Conservation (phyloP, 2,797 vertebrate species). For the Aselliscus stoliczkanus region DNA sequence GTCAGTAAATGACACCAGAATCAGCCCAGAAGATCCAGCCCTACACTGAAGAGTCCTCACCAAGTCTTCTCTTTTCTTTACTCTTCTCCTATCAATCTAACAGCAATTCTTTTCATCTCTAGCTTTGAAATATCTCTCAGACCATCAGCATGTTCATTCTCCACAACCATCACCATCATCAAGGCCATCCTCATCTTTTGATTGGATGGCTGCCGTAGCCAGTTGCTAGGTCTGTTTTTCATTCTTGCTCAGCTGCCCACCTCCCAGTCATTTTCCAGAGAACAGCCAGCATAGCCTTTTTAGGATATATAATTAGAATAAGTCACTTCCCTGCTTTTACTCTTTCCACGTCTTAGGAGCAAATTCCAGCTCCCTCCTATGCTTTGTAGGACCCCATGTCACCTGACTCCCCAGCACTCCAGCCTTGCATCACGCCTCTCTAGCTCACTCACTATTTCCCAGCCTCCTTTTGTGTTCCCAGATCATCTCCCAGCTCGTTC, state of each 20-base stretch:
- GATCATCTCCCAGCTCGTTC: neutral
- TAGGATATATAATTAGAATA: neutral
- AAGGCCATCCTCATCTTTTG: neutral
- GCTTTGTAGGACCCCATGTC: neutral
- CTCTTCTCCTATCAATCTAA: neutral
- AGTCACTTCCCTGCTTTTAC: neutral
- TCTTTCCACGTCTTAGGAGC: neutral
- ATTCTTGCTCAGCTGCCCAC: neutral
- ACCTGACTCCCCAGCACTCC: neutral
- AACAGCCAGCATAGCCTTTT: neutral
- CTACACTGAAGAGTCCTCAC: too few species aligned
- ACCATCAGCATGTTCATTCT: neutral
- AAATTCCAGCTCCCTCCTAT: neutral
- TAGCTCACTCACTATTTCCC: neutral
- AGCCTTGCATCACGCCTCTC: neutral
- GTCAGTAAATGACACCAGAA: neutral
- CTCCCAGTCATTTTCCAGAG: neutral
- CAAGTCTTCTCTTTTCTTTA: neutral
- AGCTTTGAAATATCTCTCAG: neutral
- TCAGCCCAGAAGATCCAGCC: neutral
- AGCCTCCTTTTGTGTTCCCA: neutral
- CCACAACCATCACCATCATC: neutral
- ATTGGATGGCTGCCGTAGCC: neutral
- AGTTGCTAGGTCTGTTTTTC: neutral
- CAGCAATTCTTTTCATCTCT: neutral